Conservation (phyloP, 30 jellyfish, hydroid and myxozoan genomes). For the Hydractinia echinata region DNA sequence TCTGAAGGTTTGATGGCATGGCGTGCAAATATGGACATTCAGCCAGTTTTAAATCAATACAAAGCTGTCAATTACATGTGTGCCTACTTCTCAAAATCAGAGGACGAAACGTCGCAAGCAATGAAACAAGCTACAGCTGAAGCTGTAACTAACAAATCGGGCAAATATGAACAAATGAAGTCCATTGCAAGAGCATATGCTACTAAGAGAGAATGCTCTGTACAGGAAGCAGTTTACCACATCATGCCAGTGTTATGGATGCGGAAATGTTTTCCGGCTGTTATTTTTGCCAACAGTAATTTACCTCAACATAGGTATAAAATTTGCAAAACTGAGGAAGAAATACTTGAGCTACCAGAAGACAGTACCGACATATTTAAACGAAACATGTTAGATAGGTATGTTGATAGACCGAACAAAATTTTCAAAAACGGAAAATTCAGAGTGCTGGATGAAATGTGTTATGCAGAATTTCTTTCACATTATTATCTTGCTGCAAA, state of each 20-base stretch:
- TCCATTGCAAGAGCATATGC: constrained; percentile 2
- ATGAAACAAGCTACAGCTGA: constrained; percentile 2
- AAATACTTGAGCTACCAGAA: not conserved
- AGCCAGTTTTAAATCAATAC: not conserved
- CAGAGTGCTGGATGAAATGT: not conserved
- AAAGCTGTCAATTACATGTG: not conserved
- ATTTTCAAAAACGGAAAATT: constrained; percentile 6
- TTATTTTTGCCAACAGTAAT: not conserved
- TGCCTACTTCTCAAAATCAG: too few species aligned
- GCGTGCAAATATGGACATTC: not conserved
- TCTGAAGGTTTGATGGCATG: not conserved
- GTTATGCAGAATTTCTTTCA: constrained; percentile 25
- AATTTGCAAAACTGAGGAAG: constrained; percentile 11
- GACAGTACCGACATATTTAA: too few species aligned
- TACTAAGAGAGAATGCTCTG: not conserved
- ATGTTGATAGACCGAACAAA: constrained; percentile 24
- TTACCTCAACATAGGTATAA: not conserved
- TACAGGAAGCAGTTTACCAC: too few species aligned
- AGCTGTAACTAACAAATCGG: not conserved
- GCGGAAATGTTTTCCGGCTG: not conserved
- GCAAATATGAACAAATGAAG: constrained; percentile 1
- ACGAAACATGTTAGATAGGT: constrained; percentile 7
- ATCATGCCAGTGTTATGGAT: not conserved
- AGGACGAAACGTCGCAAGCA: not conserved
- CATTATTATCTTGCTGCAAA: not conserved